A percentile compares a stretch with the other conserved stretches of the same genome.
Conservation (phyloP, 2,888 invertebrate genomes). For the Parnassius apollo region DNA sequence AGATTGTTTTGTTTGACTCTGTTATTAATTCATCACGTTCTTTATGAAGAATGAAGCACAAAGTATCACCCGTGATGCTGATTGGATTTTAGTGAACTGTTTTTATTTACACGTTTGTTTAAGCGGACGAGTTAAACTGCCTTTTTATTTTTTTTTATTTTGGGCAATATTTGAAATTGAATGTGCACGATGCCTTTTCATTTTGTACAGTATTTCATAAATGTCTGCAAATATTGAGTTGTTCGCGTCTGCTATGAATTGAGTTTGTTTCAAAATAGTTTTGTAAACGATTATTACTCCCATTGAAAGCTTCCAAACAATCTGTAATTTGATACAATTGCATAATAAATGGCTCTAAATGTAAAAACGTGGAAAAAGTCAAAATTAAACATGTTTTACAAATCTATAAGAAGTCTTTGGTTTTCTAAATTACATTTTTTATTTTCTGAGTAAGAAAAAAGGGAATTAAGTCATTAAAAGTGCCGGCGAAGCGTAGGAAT, state of each 20-base stretch:
- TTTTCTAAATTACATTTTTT: constrained; percentile 54
- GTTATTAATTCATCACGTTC: constrained; percentile 63
- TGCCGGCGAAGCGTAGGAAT: constrained; percentile 69
- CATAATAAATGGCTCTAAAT: not conserved
- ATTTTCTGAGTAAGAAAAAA: constrained; percentile 51
- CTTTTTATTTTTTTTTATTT: constrained; percentile 20
- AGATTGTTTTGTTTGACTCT: constrained; percentile 51
- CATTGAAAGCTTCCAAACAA: not conserved
- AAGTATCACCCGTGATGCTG: constrained; percentile 53
- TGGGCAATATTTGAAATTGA: constrained; percentile 26
- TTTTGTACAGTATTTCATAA: constrained; percentile 26
- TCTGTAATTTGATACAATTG: not conserved
- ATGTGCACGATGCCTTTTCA: constrained; percentile 21
- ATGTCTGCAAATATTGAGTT: constrained; percentile 27
- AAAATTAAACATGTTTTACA: too few species aligned
- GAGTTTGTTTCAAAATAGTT: constrained; percentile 14
- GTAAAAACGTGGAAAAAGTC: constrained; percentile 23
- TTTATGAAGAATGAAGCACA: constrained; percentile 49
- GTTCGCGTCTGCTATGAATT: constrained; percentile 19
- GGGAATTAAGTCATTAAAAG: constrained; percentile 76
- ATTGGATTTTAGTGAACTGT: constrained; percentile 61
- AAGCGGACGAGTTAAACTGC: constrained; percentile 26
- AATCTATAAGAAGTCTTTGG: constrained; percentile 28
- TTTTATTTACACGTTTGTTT: constrained; percentile 41
- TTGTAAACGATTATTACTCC: not conserved